Evolutionary conservation across 2,113 vertebrate genomes (phyloP).

Genomic region (Oncorhynchus masou): DNA sequence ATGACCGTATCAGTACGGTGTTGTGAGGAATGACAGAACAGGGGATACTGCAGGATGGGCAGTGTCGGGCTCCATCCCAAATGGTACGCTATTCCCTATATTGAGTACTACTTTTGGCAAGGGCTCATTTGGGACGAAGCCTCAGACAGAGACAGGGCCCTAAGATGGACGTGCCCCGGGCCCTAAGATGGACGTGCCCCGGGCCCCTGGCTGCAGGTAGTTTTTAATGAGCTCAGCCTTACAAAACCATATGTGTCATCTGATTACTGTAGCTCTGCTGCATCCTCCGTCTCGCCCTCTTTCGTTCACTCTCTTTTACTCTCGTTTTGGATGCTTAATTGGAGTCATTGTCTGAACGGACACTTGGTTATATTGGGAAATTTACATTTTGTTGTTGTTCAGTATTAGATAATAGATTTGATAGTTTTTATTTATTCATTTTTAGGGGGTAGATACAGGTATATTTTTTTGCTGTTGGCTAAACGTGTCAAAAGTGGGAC

Average conservation of each 20-base stretch:
- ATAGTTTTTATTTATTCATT: too few species aligned
- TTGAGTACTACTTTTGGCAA: too few species aligned
- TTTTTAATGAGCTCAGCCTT: conserved; percentile 46
- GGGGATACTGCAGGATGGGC: not conserved
- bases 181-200: conserved; percentile 1
- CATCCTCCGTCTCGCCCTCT: not conserved
- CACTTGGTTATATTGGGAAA: conserved; percentile 12
- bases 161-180: not conserved
- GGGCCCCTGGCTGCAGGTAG: conserved; percentile 22
- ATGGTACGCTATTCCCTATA: too few species aligned
- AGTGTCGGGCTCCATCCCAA: not conserved
- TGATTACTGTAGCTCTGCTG: conserved; percentile 30
- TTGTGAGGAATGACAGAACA: not conserved
- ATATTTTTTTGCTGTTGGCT: conserved; percentile 23
- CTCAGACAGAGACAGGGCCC: not conserved
- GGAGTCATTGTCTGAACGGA: conserved; percentile 22
- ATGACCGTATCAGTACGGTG: not conserved
- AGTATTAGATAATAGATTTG: conserved; percentile 23
- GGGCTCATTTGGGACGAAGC: not conserved
- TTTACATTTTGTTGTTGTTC: conserved; percentile 26
- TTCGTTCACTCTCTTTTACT: not conserved
- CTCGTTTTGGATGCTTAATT: conserved; percentile 29
- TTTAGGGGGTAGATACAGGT: not conserved
- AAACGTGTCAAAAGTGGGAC: conserved; percentile 21
- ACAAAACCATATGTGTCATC: conserved; percentile 38